phyloP scores from a whole-genome alignment of 2,113 vertebrate genomes.

The Rhineura floridana region DNA sequence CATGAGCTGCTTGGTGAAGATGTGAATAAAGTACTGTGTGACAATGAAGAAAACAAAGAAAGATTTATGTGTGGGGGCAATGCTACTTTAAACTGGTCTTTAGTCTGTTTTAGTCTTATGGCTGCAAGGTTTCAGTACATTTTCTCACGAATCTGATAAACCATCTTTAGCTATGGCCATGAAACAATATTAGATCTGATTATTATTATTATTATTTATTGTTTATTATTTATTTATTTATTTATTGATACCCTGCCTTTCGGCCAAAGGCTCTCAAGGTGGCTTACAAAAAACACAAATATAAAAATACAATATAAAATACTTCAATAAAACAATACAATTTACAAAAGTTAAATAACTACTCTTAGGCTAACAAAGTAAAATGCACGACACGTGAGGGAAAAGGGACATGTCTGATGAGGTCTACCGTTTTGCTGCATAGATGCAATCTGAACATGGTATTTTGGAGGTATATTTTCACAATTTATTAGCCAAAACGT shows the following conservation, averaged over 20 bases:
- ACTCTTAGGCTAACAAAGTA: no score
- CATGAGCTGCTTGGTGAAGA: no score
- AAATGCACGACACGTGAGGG: no score
- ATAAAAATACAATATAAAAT: no score
- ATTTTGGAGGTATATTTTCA: conserved; percentile 1
- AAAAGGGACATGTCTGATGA: background rate
- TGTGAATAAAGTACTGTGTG: no score
- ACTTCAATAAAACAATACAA: no score
- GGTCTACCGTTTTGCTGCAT: background rate
- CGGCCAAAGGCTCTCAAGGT: no score
- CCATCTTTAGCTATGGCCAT: background rate
- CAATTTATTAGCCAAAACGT: conserved; percentile 23
- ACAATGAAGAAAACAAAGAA: background rate
- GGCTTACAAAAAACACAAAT: no score
- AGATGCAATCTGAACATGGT: background rate
- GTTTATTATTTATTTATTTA: no score
- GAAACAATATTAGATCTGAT: background rate
- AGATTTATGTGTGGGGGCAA: background rate
- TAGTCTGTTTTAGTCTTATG: background rate
- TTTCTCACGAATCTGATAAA: background rate
- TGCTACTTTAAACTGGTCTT: background rate
- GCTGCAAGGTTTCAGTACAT: background rate
- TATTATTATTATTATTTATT: no score
- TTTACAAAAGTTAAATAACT: no score
- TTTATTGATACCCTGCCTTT: no score